Base-by-base conservation (phyloP, 2,888 invertebrate genomes). In the Drosophila multiciliata region DNA sequence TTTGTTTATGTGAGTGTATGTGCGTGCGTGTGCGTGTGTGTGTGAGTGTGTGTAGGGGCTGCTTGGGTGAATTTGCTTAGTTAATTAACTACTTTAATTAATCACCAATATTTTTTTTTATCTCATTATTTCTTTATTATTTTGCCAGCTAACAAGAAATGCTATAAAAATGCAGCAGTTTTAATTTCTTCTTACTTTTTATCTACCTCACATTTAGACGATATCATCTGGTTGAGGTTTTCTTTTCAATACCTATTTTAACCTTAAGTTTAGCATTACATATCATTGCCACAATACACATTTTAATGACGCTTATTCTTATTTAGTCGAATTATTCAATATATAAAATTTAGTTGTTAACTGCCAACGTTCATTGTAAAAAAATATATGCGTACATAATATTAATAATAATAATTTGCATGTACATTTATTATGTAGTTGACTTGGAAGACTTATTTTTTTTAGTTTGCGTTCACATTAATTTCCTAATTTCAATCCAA, bases 361-460 rank as follows among this genome's bases (percentile, higher is more conserved):
- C 55, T 62, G 82, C 66, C 70, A 74, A 74, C 84, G 84, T 85
- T 85, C 84, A 85, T 88, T 85, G 89, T 86, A 78, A 38, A 70
- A 70, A 26, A 50, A 26, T n/a, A 42, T 26, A 5, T 35, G 40
- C 35, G 50, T 63, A 49, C 53, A 66, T 49, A 50, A 67, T 64
- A 62, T 40, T 55, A 64, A 64, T 49, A 69, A 63, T 49, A 69
- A 62, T 57, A 61, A 64, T 55, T 55, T 83, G 85, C 89, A 87
- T 85, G 85, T 36, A 68, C 64, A 73, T 78, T 63, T 52, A 60
- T 75, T 68, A 52, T 49, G 80, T 80, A 79, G 69, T 52, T 74
- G 50, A 69, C 36, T 54, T 78, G 42, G 42, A 38, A 64, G 53
- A 38, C 38, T 2, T 72, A 29, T 32, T 60, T 35, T 53, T 52